Evolutionary conservation across 2,797 vertebrate genomes (phyloP).

Genomic region (Carcharodon carcharias): DNA sequence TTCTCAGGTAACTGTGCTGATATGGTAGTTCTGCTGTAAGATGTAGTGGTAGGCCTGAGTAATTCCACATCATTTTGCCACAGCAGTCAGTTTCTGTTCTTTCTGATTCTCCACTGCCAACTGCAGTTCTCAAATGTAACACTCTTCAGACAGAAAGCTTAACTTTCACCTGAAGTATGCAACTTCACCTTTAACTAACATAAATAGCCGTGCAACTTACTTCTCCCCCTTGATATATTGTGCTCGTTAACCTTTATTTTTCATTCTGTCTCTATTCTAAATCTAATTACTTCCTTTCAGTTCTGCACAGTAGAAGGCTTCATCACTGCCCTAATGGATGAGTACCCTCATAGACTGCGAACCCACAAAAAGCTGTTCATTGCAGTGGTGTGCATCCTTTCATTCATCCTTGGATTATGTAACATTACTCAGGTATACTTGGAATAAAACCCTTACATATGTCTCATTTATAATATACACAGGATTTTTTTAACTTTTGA

Average conservation of each 20-base stretch:
- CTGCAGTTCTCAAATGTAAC: not conserved
- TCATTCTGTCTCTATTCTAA: conserved; percentile 14
- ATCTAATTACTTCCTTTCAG: conserved; percentile 47
- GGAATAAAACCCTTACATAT: not conserved
- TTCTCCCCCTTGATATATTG: not conserved
- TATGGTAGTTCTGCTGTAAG: not conserved
- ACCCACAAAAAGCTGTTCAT: conserved; percentile 83
- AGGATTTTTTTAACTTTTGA: not conserved
- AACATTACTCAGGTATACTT: conserved; percentile 82
- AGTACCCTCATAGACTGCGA: conserved; percentile 71
- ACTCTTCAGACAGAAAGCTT: not conserved
- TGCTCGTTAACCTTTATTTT: not conserved
- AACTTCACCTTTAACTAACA: not conserved
- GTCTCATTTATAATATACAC: not conserved
- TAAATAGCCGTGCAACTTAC: not conserved
- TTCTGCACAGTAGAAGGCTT: conserved; percentile 90
- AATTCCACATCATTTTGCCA: not conserved
- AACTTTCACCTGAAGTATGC: not conserved
- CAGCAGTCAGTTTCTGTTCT: not conserved
- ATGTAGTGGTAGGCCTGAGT: not conserved
- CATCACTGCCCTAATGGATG: conserved; percentile 81
- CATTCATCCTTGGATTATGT: conserved; percentile 80
- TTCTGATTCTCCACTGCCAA: not conserved
- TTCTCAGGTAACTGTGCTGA: not conserved
- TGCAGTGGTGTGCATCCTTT: conserved; percentile 72